These are phyloP conservation scores for Tortricodes alternella DNA, from an alignment of 2,888 invertebrate species.

Conservation along the genomic window DNA sequence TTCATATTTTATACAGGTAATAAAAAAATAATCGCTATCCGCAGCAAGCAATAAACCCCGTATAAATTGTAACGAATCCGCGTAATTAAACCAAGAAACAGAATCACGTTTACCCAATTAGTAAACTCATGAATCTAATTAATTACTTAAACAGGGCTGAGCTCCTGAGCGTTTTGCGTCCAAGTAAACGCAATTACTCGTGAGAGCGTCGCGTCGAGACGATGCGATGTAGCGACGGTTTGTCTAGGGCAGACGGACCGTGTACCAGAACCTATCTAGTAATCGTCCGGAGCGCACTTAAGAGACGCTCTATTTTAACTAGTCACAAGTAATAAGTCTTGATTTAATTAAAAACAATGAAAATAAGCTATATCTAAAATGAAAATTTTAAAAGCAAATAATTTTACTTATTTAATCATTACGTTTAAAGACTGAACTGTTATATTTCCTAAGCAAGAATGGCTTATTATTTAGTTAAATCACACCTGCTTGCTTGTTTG, in stretches of 20 bases:
- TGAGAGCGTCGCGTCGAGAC: conserved; percentile 15
- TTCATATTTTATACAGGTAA: not conserved
- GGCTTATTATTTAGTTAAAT: no score
- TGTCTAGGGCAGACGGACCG: conserved; percentile 14
- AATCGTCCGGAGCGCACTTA: conserved; percentile 2
- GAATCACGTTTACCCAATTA: conserved; percentile 28
- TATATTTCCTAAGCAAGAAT: no score
- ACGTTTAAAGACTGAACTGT: no score
- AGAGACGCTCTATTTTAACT: no score
- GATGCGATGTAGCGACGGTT: conserved; percentile 4
- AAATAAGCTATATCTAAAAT: no score
- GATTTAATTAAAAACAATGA: not conserved
- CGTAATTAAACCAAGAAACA: conserved; percentile 27
- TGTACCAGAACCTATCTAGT: conserved; percentile 3
- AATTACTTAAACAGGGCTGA: conserved; percentile 19
- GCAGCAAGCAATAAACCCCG: conserved; percentile 5
- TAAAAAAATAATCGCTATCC: conserved; percentile 7
- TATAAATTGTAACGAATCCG: conserved; percentile 24
- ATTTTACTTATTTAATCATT: no score
- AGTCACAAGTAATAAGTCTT: no score
- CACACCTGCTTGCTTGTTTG: no score
- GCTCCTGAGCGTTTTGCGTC: conserved; percentile 12
- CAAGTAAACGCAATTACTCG: conserved; percentile 22
- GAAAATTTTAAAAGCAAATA: no score
- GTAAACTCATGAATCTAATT: conserved; percentile 31